Conservation (phyloP, 1,140 invertebrate genomes). For the Paramacrobiotus metropolitanus region DNA sequence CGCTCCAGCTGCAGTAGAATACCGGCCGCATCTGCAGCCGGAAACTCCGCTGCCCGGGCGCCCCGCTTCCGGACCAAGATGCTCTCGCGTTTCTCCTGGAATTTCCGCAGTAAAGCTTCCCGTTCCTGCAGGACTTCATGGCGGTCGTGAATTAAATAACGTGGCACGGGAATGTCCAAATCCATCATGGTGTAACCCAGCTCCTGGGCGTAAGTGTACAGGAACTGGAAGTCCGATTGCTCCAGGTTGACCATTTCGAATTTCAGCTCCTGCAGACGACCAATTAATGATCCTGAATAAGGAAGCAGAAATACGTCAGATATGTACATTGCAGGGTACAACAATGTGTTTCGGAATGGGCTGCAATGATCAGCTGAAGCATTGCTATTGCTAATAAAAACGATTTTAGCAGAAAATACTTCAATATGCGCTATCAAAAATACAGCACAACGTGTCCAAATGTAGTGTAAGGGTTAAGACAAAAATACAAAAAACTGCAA, state of each 20-base stretch:
- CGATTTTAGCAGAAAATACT: too few species aligned
- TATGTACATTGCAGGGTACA: too few species aligned
- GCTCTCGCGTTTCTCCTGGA: constrained; percentile 34
- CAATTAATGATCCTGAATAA: constrained; percentile 40
- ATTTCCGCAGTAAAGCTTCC: constrained; percentile 30
- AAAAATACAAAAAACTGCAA: too few species aligned
- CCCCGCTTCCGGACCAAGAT: constrained; percentile 20
- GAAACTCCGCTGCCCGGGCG: not conserved
- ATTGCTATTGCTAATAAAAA: too few species aligned
- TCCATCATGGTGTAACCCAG: constrained; percentile 42
- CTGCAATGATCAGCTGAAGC: too few species aligned
- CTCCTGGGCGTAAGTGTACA: constrained; percentile 27
- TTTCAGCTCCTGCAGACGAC: constrained; percentile 35
- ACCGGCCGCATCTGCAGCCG: not conserved
- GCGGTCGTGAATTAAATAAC: constrained; percentile 25
- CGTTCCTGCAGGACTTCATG: constrained; percentile 6
- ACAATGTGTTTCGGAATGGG: too few species aligned
- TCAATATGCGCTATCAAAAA: too few species aligned
- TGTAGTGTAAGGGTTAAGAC: too few species aligned
- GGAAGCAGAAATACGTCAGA: not conserved
- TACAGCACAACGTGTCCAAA: too few species aligned
- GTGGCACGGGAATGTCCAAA: constrained; percentile 32
- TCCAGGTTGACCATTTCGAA: constrained; percentile 63
- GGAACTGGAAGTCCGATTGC: constrained; percentile 58
- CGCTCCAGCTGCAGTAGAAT: not conserved